Conservation (phyloP, 37 sponge, comb jelly and placozoan genomes). For the Haliclona indistincta region DNA sequence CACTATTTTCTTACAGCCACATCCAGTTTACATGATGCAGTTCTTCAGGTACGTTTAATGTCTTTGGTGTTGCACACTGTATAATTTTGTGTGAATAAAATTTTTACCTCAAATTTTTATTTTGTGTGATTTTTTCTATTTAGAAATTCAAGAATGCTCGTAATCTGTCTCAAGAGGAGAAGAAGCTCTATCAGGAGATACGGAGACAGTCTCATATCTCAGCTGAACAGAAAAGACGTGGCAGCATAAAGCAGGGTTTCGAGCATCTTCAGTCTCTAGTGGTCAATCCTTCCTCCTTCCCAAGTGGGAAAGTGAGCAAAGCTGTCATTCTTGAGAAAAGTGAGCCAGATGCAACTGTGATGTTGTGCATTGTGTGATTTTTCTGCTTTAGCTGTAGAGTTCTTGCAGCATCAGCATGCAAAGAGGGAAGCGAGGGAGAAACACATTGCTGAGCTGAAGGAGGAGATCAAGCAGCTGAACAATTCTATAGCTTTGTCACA, state of each 20-base stretch:
- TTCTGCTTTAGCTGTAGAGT: conserved; percentile 53
- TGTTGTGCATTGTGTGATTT: neutral
- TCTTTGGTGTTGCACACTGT: too few relatives aligned
- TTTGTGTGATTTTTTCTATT: neutral
- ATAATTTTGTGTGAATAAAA: neutral
- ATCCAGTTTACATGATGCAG: too few relatives aligned
- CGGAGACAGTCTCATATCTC: conserved; percentile 85
- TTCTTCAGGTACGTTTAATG: too few relatives aligned
- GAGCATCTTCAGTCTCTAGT: conserved; percentile 77
- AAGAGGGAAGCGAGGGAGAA: conserved; percentile 56
- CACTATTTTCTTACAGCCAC: too few relatives aligned
- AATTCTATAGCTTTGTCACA: conserved; percentile 61
- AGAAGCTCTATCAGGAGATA: conserved; percentile 71
- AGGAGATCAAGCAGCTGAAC: conserved; percentile 62
- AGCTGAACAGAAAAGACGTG: conserved; percentile 89
- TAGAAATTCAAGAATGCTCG: conserved; percentile 23
- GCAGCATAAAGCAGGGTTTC: conserved; percentile 84
- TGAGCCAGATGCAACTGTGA: neutral
- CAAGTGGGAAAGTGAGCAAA: conserved; percentile 80
- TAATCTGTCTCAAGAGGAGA: conserved; percentile 54
- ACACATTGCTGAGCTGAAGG: conserved; percentile 40
- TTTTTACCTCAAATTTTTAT: neutral
- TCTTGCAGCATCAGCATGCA: conserved; percentile 47
- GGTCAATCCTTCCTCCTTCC: conserved; percentile 45
- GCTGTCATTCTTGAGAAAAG: conserved; percentile 76